Evolutionary conservation across 2,888 invertebrate species (phyloP), one percentile per base, ranked within the genome.

Genomic region (Epistrophe grossulariae): DNA sequence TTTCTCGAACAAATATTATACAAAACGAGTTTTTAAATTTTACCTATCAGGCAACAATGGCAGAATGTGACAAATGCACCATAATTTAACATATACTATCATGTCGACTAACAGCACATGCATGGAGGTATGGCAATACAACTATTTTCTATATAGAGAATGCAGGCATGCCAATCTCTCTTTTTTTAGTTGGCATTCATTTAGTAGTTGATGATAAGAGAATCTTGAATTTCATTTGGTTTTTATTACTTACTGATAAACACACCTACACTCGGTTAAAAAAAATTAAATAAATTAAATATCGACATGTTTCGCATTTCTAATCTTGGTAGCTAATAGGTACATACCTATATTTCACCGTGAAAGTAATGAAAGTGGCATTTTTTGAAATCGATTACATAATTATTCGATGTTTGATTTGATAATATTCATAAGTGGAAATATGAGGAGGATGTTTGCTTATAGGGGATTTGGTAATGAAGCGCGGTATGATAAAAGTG

Each of bases 341-440:
- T 50, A 31, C 6, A n/a, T 40, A 3, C 11, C 31, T 17, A 9
- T 35, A n/a, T 45, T 64, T 43, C 13, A 45, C 38, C 8, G 31
- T 68, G 68, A 68, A 35, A 68, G 35, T n/a, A 50, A 50, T 50
- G 50, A 68, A 68, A 64, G 45, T 64, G 28, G 28, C 11, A 45
- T 31, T 28, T 45, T n/a, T 35, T 9, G 6, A 64, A 64, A 10
- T 64, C 6, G 45, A 64, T 64, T 64, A 45, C 45, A 64, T 64
- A 45, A 64, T n/a, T 13, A 15, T 4, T 60, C 19, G 60, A 11
- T 38, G 60, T 43, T 64, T 64, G 43, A 43, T 28, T 45, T 45
- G 31, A 45, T 45, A n/a, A 45, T 4, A 28, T 28, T 28, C 45
- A 28, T 45, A 28, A 64, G 9, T 38, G 17, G 19, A 19, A 9